phyloP scores from a whole-genome alignment of 2,888 invertebrate genomes.

The Amiota communis region DNA sequence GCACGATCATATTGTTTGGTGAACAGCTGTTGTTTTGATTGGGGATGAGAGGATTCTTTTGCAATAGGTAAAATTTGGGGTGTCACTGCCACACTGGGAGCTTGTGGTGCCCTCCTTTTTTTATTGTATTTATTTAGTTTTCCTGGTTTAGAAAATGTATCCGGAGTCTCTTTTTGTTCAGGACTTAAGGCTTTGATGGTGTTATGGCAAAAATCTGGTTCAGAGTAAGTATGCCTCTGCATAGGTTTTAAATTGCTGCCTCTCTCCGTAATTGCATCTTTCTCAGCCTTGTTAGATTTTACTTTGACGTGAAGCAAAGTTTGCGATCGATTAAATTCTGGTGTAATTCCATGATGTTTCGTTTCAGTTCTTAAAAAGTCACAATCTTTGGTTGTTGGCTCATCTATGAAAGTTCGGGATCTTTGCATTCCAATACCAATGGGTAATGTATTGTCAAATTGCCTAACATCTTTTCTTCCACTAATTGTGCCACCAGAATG shows the following conservation, averaged over 20 bases:
- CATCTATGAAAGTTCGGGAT: constrained; percentile 55
- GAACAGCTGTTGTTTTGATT: constrained; percentile 80
- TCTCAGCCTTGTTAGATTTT: constrained; percentile 39
- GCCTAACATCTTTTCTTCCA: constrained; percentile 75
- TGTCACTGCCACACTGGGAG: constrained; percentile 56
- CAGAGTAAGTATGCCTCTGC: constrained; percentile 75
- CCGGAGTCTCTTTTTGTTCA: constrained; percentile 22
- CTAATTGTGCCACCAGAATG: constrained; percentile 89
- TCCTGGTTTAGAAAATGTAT: constrained; percentile 40
- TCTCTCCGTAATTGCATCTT: constrained; percentile 33
- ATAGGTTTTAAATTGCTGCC: constrained; percentile 44
- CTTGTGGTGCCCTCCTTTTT: constrained; percentile 83
- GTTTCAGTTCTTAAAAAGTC: not conserved
- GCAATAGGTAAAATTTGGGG: not conserved
- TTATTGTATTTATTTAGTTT: constrained; percentile 76
- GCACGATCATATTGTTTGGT: constrained; percentile 47
- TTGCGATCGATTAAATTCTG: constrained; percentile 53
- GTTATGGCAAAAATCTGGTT: constrained; percentile 79
- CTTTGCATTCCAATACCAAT: constrained; percentile 44
- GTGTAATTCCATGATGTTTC: constrained; percentile 1
- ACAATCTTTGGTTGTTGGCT: constrained; percentile 34
- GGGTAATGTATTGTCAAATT: not conserved
- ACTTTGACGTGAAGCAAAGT: constrained; percentile 48
- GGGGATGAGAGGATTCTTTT: constrained; percentile 42
- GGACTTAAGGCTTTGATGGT: constrained; percentile 25